Conservation (phyloP, 2,113 vertebrate species). For the Caranx melampygus region DNA sequence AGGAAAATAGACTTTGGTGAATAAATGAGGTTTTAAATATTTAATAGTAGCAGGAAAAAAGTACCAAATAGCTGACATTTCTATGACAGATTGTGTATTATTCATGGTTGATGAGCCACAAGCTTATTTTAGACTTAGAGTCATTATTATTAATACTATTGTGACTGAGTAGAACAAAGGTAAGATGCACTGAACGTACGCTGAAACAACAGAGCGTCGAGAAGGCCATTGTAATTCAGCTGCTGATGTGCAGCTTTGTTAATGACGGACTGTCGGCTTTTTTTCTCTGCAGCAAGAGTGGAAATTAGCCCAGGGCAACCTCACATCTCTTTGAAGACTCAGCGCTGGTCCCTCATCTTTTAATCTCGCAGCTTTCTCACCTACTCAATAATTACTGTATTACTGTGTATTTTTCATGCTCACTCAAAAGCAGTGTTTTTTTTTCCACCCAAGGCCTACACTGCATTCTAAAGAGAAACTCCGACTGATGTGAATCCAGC, state of each 20-base stretch:
- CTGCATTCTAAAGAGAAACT: conserved; percentile 56
- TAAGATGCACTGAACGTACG: conserved; percentile 1
- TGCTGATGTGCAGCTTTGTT: conserved; percentile 48
- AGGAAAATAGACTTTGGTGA: background rate
- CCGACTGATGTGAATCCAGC: conserved; percentile 49
- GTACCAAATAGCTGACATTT: background rate
- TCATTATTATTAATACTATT: background rate
- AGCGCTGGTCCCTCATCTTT: conserved; percentile 63
- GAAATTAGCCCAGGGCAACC: conserved; percentile 63
- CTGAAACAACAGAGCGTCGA: background rate
- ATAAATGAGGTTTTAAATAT: background rate
- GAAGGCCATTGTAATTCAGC: conserved; percentile 53
- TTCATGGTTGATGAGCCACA: background rate
- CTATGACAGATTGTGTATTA: background rate
- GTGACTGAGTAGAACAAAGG: background rate
- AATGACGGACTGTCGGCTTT: conserved; percentile 55
- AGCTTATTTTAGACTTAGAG: background rate
- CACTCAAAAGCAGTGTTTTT: conserved; percentile 37
- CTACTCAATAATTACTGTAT: conserved; percentile 63
- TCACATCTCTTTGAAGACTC: conserved; percentile 64
- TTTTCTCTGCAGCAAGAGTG: conserved; percentile 40
- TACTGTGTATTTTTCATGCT: conserved; percentile 58
- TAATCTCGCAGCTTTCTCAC: conserved; percentile 64
- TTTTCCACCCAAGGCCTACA: conserved; percentile 42
- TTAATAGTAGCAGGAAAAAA: background rate